Conservation (phyloP, 2,888 invertebrate species). For the Lissocephala sabroskyi region DNA sequence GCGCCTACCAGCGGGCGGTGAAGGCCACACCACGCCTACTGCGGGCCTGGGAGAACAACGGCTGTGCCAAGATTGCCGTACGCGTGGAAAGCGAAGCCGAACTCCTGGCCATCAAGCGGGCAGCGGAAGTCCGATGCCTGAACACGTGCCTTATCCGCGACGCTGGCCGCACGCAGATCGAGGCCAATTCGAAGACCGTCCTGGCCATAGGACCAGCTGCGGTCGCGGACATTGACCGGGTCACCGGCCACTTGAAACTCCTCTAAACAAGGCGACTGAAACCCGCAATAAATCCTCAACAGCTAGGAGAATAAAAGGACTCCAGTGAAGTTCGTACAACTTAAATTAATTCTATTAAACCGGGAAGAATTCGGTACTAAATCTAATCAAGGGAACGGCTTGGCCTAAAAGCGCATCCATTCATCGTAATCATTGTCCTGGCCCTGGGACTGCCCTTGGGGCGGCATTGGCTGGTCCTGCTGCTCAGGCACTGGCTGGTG, state of each 20-base stretch:
- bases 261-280: slow-evolving; percentile 73
- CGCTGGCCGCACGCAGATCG: slow-evolving; percentile 95
- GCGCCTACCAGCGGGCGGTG: slow-evolving; percentile 83
- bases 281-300: slow-evolving; percentile 16
- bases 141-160: slow-evolving; percentile 85
- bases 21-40: slow-evolving; percentile 77
- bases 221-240: slow-evolving; percentile 81
- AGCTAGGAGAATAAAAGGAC: too few species aligned
- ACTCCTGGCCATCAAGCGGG: slow-evolving; percentile 79
- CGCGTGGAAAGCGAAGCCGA: slow-evolving; percentile 84
- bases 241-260: slow-evolving; percentile 91
- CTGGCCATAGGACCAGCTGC: slow-evolving; percentile 94
- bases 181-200: slow-evolving; percentile 90
- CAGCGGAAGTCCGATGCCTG: slow-evolving; percentile 81
- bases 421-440: slow-evolving; percentile 49
- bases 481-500: slow-evolving; percentile 20
- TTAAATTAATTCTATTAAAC: too few species aligned
- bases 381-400: too few species aligned
- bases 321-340: too few species aligned
- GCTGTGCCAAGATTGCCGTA: slow-evolving; percentile 91
- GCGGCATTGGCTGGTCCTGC: slow-evolving; percentile 28
- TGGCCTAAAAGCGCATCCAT: slow-evolving; percentile 45
- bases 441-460: slow-evolving; percentile 27
- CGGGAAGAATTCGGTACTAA: too few species aligned
- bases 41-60: slow-evolving; percentile 76